Percentiles rank a stretch among this genome's conserved stretches.
Conservation (phyloP, 2,888 invertebrate species). For the Lasius fuliginosus region DNA sequence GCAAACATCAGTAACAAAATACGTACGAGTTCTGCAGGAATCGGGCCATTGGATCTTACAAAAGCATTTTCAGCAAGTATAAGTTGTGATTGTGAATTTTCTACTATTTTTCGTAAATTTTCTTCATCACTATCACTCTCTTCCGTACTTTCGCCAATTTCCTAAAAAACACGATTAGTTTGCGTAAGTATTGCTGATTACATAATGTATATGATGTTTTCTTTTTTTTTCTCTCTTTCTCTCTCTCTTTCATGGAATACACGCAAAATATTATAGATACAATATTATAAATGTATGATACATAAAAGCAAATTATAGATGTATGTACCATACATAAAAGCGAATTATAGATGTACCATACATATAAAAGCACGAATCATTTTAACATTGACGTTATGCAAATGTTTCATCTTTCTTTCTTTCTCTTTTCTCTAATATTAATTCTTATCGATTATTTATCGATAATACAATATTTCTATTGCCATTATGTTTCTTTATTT, state of each 20-base stretch:
- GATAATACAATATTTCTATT: background rate
- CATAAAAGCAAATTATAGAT: background rate
- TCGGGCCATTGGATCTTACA: slow-evolving; percentile 81
- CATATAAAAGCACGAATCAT: background rate
- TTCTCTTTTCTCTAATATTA: background rate
- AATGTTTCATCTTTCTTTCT: background rate
- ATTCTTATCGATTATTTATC: slow-evolving; percentile 5
- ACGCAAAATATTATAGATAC: background rate
- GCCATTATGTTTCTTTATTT: background rate
- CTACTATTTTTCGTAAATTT: slow-evolving; percentile 89
- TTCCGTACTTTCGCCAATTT: slow-evolving; percentile 80
- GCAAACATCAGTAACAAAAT: slow-evolving; percentile 61
- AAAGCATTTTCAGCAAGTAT: slow-evolving; percentile 89
- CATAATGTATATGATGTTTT: background rate
- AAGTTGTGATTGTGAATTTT: slow-evolving; percentile 89
- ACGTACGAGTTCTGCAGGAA: slow-evolving; percentile 83
- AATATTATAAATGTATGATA: background rate
- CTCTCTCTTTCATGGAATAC: background rate
- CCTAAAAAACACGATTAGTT: slow-evolving; percentile 74
- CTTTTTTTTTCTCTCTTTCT: background rate
- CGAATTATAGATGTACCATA: background rate
- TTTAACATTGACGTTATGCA: background rate
- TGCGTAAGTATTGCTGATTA: slow-evolving; percentile 1
- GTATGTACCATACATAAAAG: background rate
- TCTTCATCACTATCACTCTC: slow-evolving; percentile 90